phyloP scores from a whole-genome alignment of 2,797 vertebrate genomes.

The Capromys pilorides region DNA sequence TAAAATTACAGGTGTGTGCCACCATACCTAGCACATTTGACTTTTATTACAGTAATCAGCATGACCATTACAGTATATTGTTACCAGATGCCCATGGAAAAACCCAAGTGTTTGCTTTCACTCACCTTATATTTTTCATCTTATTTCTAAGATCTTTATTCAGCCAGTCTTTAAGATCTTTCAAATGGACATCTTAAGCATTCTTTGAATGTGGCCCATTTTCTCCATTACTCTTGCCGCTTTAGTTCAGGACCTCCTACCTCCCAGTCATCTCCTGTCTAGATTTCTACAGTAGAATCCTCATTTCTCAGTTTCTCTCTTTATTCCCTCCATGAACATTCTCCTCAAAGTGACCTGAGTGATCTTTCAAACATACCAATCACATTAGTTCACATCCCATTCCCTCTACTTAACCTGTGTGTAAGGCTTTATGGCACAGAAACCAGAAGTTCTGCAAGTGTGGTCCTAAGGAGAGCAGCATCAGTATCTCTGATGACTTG shows the following conservation, averaged over 20 bases:
- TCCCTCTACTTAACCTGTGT: not conserved
- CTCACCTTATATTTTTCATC: constrained; percentile 17
- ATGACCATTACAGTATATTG: not conserved
- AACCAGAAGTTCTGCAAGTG: not conserved
- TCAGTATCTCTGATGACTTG: not conserved
- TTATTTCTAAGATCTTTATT: constrained; percentile 39
- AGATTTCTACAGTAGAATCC: not conserved
- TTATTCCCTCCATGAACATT: not conserved
- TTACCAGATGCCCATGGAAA: constrained; percentile 16
- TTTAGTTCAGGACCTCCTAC: not conserved
- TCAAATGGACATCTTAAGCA: not conserved
- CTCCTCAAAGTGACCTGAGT: not conserved
- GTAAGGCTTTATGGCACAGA: not conserved
- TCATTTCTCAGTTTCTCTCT: not conserved
- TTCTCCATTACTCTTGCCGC: not conserved
- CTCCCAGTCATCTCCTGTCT: not conserved
- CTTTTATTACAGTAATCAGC: not conserved
- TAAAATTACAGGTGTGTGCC: not conserved
- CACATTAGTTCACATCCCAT: not conserved
- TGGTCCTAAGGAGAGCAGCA: not conserved
- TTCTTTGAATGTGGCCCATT: constrained; percentile 25
- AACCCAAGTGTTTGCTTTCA: not conserved
- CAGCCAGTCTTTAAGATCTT: constrained; percentile 33
- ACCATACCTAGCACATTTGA: not conserved
- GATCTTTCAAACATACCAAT: constrained; percentile 46